Evolutionary conservation across 2,888 invertebrate genomes (phyloP), one percentile per base, ranked within the genome.

Genomic region (Coremacera marginata): DNA sequence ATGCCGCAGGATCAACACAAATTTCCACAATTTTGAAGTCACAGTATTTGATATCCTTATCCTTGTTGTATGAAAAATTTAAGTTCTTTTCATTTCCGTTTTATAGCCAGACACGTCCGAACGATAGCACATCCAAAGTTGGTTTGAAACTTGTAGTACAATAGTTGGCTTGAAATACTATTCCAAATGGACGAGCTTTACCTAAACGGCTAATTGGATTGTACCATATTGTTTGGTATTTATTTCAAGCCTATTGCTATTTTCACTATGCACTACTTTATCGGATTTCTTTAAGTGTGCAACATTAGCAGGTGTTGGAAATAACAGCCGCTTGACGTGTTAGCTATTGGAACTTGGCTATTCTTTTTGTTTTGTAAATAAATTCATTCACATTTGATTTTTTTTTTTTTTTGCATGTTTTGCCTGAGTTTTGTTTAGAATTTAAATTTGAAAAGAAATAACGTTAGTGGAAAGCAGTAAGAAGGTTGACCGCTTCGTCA

Each of bases 181-280:
- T 51, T 78, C 71, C 62, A 79, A 80, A 80, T 76, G 78, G 76
- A 80, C n/a, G n/a, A n/a, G 82, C 83, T 82, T 83, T 81, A 77
- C 75, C 81, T 81, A 80, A 80, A 79, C 3, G 60, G 75, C 86
- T 89, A 89, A 89, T 89, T 89, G 88, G 88, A 89, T 89, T 89
- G 88, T 81, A 84, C 85, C 83, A 85, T 84, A 84, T 87, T 81
- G 81, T 78, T 77, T 78, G 79, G 82, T 83, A 81, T 81, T 80
- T 77, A 81, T 63, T 75, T 81, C 76, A 79, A 78, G 77, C 77
- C 80, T 75, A 70, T 78, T 78, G 76, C 63, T 16, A n/a, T 60
- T 8, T 19, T 49, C 31, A 16, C 60, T 7, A 44, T 34, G 27
- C 70, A 27, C 27, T 34, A 25, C 55, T 68, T 68, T 22, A 70